Evolutionary conservation across 2,888 invertebrate genomes (phyloP), one percentile per base, ranked within the genome.

Genomic region (Sussaba pulchella): DNA sequence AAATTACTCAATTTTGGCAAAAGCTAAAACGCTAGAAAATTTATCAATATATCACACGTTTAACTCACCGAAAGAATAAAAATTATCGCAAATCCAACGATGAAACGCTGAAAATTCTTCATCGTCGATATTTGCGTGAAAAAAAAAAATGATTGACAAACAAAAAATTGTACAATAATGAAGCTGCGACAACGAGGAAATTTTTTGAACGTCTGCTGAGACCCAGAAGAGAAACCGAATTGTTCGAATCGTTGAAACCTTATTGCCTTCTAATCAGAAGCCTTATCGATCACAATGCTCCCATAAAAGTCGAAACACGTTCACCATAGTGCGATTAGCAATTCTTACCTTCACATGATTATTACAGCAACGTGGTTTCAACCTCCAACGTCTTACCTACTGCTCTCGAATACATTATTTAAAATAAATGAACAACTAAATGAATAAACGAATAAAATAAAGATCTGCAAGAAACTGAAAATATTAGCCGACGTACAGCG

Each of bases 291-390:
- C 80, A 76, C 63, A 17, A 3, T 2, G 2, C 3, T 43, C 61
- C 54, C 43, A 19, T 80, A 76, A 80, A 80, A 63, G 71, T 80
- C 76, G 31, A 80, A 71, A 76, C 76, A 63, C 43, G 69, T 41
- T 24, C 31, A 31, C 31, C 6, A 5, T 31, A 31, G 2, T 6
- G 31, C 2, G 31, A 31, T 31, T 31, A 31, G 6, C 31, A 31
- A 5, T 31, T 31, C 6, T 31, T 31, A 5, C 2, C 31, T 31
- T 31, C 31, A 31, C 2, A 5, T 2, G 31, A 31, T 31, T 31
- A 31, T 31, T 6, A 31, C 6, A 6, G 31, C 31, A 31, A 6
- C 31, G 31, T 31, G 6, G 31, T 31, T 31, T 6, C 31, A 31
- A 6, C 31, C 31, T 31, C 31, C 31, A 31, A 6, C 6, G 6